Evolutionary conservation across 2,797 vertebrate genomes (phyloP), one percentile per base, ranked within the genome.

Genomic region (Pachyuromys duprasi): DNA sequence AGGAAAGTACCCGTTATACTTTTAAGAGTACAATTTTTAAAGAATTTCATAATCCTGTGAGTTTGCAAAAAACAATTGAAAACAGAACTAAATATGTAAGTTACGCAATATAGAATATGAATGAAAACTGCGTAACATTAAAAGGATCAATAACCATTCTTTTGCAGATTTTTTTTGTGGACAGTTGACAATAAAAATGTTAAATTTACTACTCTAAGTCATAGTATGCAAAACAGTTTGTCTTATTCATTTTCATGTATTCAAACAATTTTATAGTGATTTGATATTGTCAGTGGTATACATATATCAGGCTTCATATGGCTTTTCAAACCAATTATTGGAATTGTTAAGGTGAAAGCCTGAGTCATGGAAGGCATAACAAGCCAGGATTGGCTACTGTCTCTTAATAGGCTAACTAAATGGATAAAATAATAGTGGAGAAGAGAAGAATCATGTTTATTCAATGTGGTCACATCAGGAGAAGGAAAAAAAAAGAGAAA

Each of bases 51-150:
- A 62, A 86, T 91, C 55, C 60, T 97, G 45, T 97, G 97, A 97
- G 60, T 96, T 97, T 98, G 93, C 42, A 92, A 94, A 94, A 98
- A 96, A 91, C 92, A 97, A 97, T 97, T 72, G 86, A 92, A 97
- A 95, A 81, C 18, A 18, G 0, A 97, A 96, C 53, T n/a, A 96
- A 95, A 94, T 95, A 87, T 74, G 94, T 60, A 90, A 83, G 91
- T 91, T 82, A 97, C 65, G 93, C 70, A n/a, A 90, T 82, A 69
- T 39, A 80, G 53, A 33, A 22, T 87, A 81, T 86, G 53, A 96
- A 87, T 88, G 14, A 49, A 95, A 97, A 78, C 49, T 78, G 70
- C 55, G 36, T 76, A 31, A 69, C 84, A 18, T 49, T 89, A 70
- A n/a, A 78, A 83, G 94, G 82, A 18, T 17, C 12, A 45, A 67